A percentile compares a stretch with the other conserved stretches of the same genome.
Conservation (phyloP, 2,113 vertebrate genomes). For the Perca schrenkii region DNA sequence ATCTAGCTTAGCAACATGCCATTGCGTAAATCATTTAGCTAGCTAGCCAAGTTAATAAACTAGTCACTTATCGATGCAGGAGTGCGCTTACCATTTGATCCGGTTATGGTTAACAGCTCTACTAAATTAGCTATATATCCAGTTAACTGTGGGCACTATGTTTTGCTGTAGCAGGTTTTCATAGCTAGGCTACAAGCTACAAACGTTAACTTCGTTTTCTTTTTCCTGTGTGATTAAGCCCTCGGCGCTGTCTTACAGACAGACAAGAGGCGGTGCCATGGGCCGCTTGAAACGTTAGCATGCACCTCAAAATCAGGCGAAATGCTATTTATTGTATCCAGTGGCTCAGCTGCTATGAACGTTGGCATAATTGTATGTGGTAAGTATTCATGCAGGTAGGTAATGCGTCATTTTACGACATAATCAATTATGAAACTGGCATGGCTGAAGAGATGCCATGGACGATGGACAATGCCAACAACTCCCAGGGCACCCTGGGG, state of each 20-base stretch:
- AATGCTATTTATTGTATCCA: not conserved
- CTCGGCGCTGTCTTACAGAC: constrained; percentile 44
- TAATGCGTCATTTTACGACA: not conserved
- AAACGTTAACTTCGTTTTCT: constrained; percentile 63
- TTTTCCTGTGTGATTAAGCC: constrained; percentile 13
- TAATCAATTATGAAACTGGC: not conserved
- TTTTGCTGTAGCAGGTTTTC: constrained; percentile 25
- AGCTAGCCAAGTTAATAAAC: not conserved
- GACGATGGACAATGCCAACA: not conserved
- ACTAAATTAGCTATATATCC: not conserved
- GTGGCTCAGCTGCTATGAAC: not conserved
- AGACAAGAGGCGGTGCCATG: constrained; percentile 42
- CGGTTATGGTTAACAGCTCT: constrained; percentile 17
- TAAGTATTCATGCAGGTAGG: not conserved
- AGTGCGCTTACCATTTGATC: constrained; percentile 69
- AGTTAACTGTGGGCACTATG: not conserved
- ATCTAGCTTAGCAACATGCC: constrained; percentile 52
- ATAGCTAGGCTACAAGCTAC: constrained; percentile 63
- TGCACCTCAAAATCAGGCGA: not conserved
- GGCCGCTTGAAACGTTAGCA: not conserved
- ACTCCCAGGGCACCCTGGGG: not conserved
- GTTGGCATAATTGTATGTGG: not conserved
- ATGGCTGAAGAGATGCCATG: not conserved
- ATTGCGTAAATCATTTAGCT: constrained; percentile 31
- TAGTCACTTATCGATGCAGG: not conserved